Evolutionary conservation across 2,797 vertebrate genomes (phyloP).

Genomic region (Gymnopithys bicolor): DNA sequence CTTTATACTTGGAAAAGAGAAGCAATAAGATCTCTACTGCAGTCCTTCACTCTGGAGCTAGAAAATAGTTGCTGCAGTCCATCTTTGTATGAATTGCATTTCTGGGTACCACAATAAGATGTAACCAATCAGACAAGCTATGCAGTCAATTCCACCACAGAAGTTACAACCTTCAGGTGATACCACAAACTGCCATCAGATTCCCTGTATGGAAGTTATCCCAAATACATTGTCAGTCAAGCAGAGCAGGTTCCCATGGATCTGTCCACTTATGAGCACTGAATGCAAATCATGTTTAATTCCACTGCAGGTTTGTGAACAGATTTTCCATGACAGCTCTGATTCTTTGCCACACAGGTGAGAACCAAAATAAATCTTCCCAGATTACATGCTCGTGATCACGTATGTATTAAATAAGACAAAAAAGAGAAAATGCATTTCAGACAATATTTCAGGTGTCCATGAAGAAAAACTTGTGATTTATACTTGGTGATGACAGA

Average conservation of each 20-base stretch:
- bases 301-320: neutral
- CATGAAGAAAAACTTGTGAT: neutral
- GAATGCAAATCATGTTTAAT: neutral
- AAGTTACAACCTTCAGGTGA: neutral
- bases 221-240: rapidly evolving
- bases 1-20: neutral
- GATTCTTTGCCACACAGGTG: neutral
- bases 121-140: neutral
- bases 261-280: neutral
- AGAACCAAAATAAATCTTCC: neutral
- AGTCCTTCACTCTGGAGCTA: neutral
- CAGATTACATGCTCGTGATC: neutral
- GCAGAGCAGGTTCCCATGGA: neutral
- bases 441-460: neutral
- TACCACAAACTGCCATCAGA: neutral
- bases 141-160: neutral
- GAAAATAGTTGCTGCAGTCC: neutral
- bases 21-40: neutral
- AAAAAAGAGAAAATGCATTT: neutral
- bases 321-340: neutral
- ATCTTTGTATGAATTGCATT: neutral
- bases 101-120: neutral
- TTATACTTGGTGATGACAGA: neutral
- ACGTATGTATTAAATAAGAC: neutral
- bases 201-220: neutral